phyloP scores from a whole-genome alignment of 2,797 vertebrate genomes.

The Smutsia temminckii region DNA sequence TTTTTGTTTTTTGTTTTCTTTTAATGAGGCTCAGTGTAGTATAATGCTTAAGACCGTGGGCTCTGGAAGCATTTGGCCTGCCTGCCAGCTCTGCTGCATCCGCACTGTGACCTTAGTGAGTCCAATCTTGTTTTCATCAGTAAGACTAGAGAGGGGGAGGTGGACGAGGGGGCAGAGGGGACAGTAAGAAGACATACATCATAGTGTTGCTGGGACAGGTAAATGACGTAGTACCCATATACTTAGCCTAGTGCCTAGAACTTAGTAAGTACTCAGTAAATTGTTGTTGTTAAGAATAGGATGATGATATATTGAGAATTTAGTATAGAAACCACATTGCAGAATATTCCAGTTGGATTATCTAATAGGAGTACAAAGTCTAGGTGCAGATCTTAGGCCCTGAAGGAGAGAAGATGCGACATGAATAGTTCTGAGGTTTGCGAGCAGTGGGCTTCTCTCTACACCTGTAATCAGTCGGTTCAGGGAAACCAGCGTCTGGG shows the following conservation, averaged over 20 bases:
- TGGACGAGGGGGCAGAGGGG: too few relatives aligned
- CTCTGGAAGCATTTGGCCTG: neutral
- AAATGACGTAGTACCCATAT: neutral
- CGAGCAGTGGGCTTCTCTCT: neutral
- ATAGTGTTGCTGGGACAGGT: neutral
- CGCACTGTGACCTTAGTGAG: neutral
- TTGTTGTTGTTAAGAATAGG: neutral
- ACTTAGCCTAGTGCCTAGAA: neutral
- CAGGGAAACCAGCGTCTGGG: neutral
- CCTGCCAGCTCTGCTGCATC: neutral
- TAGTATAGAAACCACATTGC: neutral
- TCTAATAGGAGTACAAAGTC: neutral
- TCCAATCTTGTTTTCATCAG: neutral
- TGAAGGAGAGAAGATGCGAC: neutral
- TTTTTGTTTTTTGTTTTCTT: neutral
- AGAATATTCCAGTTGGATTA: neutral
- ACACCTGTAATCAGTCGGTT: neutral
- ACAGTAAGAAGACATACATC: neutral
- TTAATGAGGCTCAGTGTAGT: neutral
- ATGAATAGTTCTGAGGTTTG: neutral
- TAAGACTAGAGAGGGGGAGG: neutral
- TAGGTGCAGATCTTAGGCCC: neutral
- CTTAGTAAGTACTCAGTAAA: neutral
- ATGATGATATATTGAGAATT: neutral
- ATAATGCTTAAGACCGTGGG: neutral